Conservation (phyloP, 2,113 vertebrate species). For the Oryzias celebensis region DNA sequence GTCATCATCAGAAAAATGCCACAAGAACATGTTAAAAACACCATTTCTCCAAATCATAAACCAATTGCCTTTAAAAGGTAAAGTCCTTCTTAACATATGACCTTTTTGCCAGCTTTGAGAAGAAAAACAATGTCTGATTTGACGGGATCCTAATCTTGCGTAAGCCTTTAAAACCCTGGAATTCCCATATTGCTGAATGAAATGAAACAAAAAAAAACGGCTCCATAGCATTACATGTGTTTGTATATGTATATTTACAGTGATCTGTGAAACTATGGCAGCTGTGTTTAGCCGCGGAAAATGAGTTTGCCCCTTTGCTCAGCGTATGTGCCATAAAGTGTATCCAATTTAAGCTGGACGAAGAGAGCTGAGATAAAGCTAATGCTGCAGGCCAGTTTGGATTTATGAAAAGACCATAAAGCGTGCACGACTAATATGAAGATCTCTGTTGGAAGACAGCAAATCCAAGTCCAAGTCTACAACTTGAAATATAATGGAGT, state of each 20-base stretch:
- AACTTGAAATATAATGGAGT: neutral
- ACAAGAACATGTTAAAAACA: no score
- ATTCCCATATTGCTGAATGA: neutral
- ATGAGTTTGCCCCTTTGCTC: constrained; percentile 50
- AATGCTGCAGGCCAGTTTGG: constrained; percentile 24
- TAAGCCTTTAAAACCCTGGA: constrained; percentile 23
- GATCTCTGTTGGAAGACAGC: constrained; percentile 5
- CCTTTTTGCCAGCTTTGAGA: neutral
- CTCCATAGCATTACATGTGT: constrained; percentile 19
- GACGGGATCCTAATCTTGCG: constrained; percentile 29
- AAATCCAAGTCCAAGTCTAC: neutral
- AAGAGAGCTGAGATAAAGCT: constrained; percentile 34
- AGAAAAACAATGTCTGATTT: constrained; percentile 19
- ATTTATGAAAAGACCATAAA: constrained; percentile 9
- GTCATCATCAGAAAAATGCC: no score
- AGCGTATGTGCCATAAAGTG: constrained; percentile 17
- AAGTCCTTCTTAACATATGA: no score
- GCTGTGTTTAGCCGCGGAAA: constrained; percentile 25
- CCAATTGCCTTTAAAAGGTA: no score
- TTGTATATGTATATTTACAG: constrained; percentile 17
- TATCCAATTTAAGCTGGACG: constrained; percentile 35
- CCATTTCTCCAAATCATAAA: no score
- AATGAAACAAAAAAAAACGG: constrained; percentile 14
- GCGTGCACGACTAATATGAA: constrained; percentile 19
- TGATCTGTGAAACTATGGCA: neutral